phyloP scores from a whole-genome alignment of 2,888 invertebrate genomes.

The Eristalis arbustorum region DNA sequence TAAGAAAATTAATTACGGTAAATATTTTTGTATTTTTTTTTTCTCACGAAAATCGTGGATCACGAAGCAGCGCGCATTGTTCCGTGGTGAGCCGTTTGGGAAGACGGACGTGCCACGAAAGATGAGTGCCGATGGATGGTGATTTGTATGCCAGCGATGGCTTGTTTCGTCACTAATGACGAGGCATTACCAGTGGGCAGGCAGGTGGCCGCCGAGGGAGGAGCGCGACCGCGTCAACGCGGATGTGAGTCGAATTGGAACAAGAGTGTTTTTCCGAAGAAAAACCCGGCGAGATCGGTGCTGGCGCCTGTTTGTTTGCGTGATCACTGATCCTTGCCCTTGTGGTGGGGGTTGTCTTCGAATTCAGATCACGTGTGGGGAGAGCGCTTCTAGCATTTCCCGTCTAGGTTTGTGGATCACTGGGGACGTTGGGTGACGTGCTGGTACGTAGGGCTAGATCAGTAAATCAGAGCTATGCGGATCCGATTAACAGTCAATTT shows the following conservation, averaged over 20 bases:
- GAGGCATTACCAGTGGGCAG: not conserved
- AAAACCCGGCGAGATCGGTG: not conserved
- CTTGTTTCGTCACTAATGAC: not conserved
- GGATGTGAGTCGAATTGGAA: not conserved
- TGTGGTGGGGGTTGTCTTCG: not conserved
- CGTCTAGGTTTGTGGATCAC: not conserved
- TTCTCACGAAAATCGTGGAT: not conserved
- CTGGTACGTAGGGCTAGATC: not conserved
- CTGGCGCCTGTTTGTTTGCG: not conserved
- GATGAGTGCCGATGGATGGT: not conserved
- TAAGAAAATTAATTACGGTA: conserved; percentile 46
- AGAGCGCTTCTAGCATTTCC: not conserved
- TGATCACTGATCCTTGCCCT: not conserved
- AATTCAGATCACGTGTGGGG: not conserved
- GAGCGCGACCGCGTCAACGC: not conserved
- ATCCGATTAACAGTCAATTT: not conserved
- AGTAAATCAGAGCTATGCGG: not conserved
- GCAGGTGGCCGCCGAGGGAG: not conserved
- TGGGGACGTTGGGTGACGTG: not conserved
- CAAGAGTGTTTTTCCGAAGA: not conserved
- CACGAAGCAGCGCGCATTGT: not conserved
- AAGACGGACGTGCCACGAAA: not conserved
- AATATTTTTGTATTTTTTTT: conserved; percentile 5
- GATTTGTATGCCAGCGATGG: not conserved
- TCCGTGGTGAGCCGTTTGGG: not conserved